phyloP scores from a whole-genome alignment of 2,888 invertebrate genomes.

The Drosophila fulvimacula region DNA sequence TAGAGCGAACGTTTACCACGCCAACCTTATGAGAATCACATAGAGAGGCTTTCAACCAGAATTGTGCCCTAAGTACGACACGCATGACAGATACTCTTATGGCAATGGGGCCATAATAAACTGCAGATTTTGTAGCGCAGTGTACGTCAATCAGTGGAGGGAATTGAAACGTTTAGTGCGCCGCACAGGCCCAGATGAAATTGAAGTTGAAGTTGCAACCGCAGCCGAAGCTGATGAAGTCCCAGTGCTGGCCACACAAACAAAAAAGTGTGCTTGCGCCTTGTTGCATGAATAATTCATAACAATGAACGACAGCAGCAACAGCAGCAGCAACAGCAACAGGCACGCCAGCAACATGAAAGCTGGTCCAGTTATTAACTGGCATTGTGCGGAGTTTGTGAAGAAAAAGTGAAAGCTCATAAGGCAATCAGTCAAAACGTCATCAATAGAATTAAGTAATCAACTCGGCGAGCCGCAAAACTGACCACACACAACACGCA shows the following conservation, averaged over 20 bases:
- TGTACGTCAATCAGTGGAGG: slow-evolving; percentile 27
- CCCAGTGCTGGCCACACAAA: slow-evolving; percentile 41
- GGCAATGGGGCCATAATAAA: slow-evolving; percentile 7
- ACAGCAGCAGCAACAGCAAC: slow-evolving; percentile 12
- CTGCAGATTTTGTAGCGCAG: slow-evolving; percentile 24
- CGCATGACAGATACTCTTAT: neutral
- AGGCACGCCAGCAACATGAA: slow-evolving; percentile 43
- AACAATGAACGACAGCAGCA: slow-evolving; percentile 56
- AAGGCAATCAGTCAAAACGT: slow-evolving; percentile 81
- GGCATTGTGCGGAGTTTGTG: slow-evolving; percentile 44
- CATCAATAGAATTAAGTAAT: slow-evolving; percentile 83
- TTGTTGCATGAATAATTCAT: slow-evolving; percentile 79
- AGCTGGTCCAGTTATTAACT: slow-evolving; percentile 69
- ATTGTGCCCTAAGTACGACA: neutral
- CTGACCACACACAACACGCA: slow-evolving; percentile 71
- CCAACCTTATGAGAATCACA: neutral
- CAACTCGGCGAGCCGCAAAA: slow-evolving; percentile 65
- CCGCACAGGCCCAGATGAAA: slow-evolving; percentile 37
- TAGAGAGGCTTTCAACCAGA: neutral
- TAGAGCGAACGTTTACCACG: neutral
- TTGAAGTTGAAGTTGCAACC: slow-evolving; percentile 36
- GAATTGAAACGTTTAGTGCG: slow-evolving; percentile 61
- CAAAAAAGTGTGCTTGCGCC: slow-evolving; percentile 45
- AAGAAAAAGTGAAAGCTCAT: slow-evolving; percentile 80
- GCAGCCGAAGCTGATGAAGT: slow-evolving; percentile 46